Evolutionary conservation across 23 tunicate genomes (phyloP).

Genomic region (Ascidia mentula): DNA sequence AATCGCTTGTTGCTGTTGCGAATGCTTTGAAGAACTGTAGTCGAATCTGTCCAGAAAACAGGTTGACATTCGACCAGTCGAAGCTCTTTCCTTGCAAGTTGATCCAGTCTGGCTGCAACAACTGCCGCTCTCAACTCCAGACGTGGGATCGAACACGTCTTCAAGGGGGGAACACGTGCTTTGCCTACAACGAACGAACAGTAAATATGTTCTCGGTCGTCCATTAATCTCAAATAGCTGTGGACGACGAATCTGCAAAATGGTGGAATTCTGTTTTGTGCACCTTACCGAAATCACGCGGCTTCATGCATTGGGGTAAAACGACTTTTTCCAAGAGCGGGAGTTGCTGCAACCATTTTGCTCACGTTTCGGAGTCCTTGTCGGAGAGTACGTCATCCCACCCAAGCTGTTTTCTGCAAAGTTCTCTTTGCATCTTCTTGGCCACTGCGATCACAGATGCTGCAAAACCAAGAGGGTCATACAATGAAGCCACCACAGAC

Average conservation of each 20-base stretch:
- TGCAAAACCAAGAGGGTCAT: conserved; percentile 22
- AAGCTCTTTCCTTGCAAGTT: conserved; percentile 9
- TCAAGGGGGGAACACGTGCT: neutral
- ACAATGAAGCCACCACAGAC: neutral
- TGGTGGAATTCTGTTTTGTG: neutral
- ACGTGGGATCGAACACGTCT: conserved; percentile 31
- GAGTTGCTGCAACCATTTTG: too few species aligned
- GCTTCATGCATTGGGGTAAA: neutral
- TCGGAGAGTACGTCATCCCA: neutral
- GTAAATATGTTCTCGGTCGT: neutral
- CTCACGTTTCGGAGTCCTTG: neutral
- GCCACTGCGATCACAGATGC: neutral
- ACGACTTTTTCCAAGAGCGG: neutral
- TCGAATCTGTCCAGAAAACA: neutral
- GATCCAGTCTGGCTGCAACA: neutral
- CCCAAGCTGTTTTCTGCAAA: neutral
- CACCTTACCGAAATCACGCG: neutral
- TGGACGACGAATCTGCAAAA: neutral
- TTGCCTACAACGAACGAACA: neutral
- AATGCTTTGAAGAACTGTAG: neutral
- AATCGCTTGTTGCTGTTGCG: neutral
- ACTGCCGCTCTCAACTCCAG: conserved; percentile 23
- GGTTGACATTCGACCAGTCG: neutral
- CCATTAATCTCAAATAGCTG: neutral
- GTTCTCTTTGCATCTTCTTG: neutral